Base-by-base conservation (phyloP, 1,140 invertebrate species). In the Bombus sylvicola region DNA sequence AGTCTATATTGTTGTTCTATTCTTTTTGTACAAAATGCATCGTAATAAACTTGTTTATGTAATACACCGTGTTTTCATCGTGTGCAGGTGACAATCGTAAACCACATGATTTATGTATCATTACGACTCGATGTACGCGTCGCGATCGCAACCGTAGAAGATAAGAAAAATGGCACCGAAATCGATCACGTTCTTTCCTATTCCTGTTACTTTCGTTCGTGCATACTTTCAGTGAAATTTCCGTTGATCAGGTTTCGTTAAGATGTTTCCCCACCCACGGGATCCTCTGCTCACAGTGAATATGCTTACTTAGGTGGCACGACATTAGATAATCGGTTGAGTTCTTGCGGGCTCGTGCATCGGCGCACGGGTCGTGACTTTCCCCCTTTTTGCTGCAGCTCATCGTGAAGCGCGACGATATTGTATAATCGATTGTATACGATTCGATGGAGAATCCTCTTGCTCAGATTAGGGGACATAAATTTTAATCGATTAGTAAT, bases 351-450 rank as follows among this genome's bases (percentile, higher is more conserved):
- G 28, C 41, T 72, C 53, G 71, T 85, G 88, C 75, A 73, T 78
- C 62, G 72, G 41, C 72, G 34, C 47, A 72, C 78, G 64, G 41
- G 62, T 90, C 82, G 88, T 85, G 86, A 89, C 86, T 90, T 68
- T 89, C 81, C 76, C 47, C 80, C 85, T 89, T 77, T 90, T 82
- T 73, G 62, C 39, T 22, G 4, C 18, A n/a, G 59, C 39, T 83
- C 39, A 69, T 85, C 78, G 83, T 71, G n/a, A 85, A 39, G 69
- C 85, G 77, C 73, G 69, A 87, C 82, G 80, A 85, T 89, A 91
- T 87, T 89, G 86, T 91, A 91, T 88, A 89, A 91, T 88, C 88
- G 81, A 89, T 91, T 89, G 84, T 91, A 39, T 69, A 69, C 69
- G 85, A 78, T 43, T 31, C 47, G 64, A 64, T 57, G 81, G 66